Base-by-base conservation (phyloP, 1,140 invertebrate genomes). In the Lasioglossum baleicum region DNA sequence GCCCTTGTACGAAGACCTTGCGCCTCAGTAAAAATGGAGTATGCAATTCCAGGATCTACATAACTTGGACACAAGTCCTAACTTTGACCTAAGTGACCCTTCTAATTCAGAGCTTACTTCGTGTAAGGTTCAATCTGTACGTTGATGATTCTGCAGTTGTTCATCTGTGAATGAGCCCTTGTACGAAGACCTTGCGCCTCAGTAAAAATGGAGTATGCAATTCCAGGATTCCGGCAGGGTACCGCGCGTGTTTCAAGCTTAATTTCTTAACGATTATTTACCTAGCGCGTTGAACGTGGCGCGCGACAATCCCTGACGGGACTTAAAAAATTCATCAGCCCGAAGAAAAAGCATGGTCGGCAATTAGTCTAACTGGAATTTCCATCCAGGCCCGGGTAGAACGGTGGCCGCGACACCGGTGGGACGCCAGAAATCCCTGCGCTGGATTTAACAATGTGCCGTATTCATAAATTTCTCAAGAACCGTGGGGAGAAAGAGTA, bases 231-330 rank as follows among this genome's bases (percentile, higher is more conserved):
- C 13, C 44, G 11, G 44, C 44, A 48, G 44, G 11, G 44, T 11
- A 15, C 51, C 51, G 5, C 60, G 31, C 60, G 31, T 13, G 35
- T 17, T 79, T 71, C 17, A 42, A 67, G 40, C 66, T 44, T 76
- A 69, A 76, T 69, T 76, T 5, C 66, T 17, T 76, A 76, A 76
- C 56, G 74, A 76, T 69, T 76, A 76, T 76, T 76, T 76, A 69
- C 66, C 40, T 31, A 48, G 22, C 65, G 42, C 74, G 53, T 48
- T 26, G 0, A 35, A 61, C 65, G 26, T 44, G 35, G 48, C 17
- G 22, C n/a, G 22, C 22, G 74, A 68, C 73, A 76, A 69, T 60
- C 68, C 53, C 53, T n/a, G 66, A 48, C 53, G 74, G 48, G 66
- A 60, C 65, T 48, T 20, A 17, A 65, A 66, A 75, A 68, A 48